Percentiles rank a stretch among this genome's conserved stretches.
These are phyloP conservation scores for Cheilosia impressa DNA, from an alignment of 2,888 invertebrate species.

Conservation along the genomic window DNA sequence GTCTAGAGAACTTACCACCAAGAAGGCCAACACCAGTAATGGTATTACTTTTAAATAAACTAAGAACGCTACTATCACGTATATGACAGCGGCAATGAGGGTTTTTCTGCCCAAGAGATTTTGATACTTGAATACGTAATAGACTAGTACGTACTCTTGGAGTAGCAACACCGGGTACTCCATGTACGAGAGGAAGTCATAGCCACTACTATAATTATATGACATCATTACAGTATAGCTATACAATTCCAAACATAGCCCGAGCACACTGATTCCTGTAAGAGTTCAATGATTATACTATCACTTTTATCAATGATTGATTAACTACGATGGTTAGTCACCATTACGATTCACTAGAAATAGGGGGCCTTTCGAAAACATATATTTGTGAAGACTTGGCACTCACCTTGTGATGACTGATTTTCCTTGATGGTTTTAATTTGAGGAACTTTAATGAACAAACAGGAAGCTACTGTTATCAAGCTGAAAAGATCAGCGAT, in stretches of 20 bases:
- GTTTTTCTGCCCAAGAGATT: constrained; percentile 84
- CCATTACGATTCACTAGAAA: constrained; percentile 11
- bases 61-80: constrained; percentile 83
- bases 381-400: neutral
- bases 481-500: constrained; percentile 87
- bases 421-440: constrained; percentile 87
- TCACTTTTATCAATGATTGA: constrained; percentile 1
- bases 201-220: constrained; percentile 91
- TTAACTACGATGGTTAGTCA: constrained; percentile 27
- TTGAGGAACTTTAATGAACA: constrained; percentile 93
- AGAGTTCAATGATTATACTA: constrained; percentile 34
- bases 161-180: constrained; percentile 92
- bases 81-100: constrained; percentile 82
- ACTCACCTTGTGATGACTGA: constrained; percentile 89
- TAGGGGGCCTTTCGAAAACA: neutral
- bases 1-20: constrained; percentile 82
- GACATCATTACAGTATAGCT: constrained; percentile 92
- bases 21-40: constrained; percentile 80
- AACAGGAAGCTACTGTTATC: constrained; percentile 90
- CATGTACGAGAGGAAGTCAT: constrained; percentile 90
- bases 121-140: constrained; percentile 88
- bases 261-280: constrained; percentile 82
- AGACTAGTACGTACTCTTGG: constrained; percentile 90
- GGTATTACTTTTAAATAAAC: constrained; percentile 83
- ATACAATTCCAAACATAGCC: constrained; percentile 84